Evolutionary conservation across 2,888 invertebrate species (phyloP).

Genomic region (Archaeoteleia sp.): DNA sequence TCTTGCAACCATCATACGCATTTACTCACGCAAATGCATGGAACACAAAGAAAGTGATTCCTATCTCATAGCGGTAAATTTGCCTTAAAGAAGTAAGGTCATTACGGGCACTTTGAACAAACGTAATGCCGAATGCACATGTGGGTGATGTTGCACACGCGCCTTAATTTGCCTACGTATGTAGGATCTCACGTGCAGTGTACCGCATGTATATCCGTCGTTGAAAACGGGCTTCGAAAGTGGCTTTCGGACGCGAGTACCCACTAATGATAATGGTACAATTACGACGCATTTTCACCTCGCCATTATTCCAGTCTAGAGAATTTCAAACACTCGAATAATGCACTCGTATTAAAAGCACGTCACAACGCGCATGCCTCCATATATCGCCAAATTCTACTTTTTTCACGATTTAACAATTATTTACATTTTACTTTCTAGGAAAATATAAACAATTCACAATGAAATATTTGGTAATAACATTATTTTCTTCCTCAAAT

Average conservation of each 20-base stretch:
- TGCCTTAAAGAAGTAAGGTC: too few relatives aligned
- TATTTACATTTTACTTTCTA: too few relatives aligned
- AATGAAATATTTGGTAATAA: too few relatives aligned
- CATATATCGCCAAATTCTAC: too few relatives aligned
- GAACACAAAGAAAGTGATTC: too few relatives aligned
- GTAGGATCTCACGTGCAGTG: slow-evolving; percentile 3
- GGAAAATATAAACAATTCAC: too few relatives aligned
- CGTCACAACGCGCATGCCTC: slow-evolving; percentile 25
- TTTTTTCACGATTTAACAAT: too few relatives aligned
- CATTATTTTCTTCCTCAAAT: too few relatives aligned
- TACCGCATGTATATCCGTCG: slow-evolving; percentile 13
- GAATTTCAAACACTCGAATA: slow-evolving; percentile 31
- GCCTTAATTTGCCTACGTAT: slow-evolving; percentile 28
- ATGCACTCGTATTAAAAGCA: slow-evolving; percentile 24
- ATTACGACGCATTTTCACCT: slow-evolving; percentile 44
- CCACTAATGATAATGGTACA: slow-evolving; percentile 40
- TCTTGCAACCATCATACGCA: too few relatives aligned
- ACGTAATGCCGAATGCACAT: slow-evolving; percentile 14
- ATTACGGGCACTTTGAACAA: too few relatives aligned
- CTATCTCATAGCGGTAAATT: too few relatives aligned
- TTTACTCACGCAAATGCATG: too few relatives aligned
- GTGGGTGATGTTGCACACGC: slow-evolving; percentile 13
- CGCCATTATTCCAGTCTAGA: slow-evolving; percentile 19
- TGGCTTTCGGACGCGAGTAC: slow-evolving; percentile 26
- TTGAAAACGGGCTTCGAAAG: slow-evolving; percentile 5